Base-by-base conservation (phyloP, 2,888 invertebrate genomes). In the Hemithea aestivaria region DNA sequence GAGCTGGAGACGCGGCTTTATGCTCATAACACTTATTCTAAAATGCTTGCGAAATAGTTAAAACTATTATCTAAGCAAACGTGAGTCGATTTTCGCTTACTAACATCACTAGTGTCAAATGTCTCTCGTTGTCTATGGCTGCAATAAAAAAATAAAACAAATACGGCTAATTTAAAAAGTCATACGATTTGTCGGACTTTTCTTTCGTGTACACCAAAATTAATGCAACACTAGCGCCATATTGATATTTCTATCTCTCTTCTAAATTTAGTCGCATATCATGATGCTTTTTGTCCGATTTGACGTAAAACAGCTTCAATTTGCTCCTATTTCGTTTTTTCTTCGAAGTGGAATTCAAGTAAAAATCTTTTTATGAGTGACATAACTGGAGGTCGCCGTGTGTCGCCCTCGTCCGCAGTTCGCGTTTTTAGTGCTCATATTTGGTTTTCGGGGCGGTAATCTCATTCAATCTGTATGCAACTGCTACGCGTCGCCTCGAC, bases 401-500 rank as follows among this genome's bases (percentile, higher is more conserved):
- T 66, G 58, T 71, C 66, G 61, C 64, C 63, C 47, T 67, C 58
- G 63, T 56, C 56, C 26, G 46, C 46, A 59, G 53, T 47, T 62
- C 54, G 56, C 56, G 57, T 56, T 58, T 58, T 57, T 58, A 54
- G 63, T 68, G 58, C 58, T 62, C 61, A 66, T 68, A 68, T 67
- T 77, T 79, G 60, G 60, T 76, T 75, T 74, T 62, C 74, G 73
- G 73, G 71, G 67, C 66, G 66, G 77, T 75, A 67, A 67, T 69
- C 66, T 63, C 65, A 83, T 74, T 73, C 71, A 73, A 81, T 83
- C 85, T 87, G 85, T 78, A 87, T 87, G 85, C 85, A 84, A 85
- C 84, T 87, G 72, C 70, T 87, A 87, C 84, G 85, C 83, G 83
- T 84, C 73, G 75, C 74, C 70, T 85, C 85, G 66, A 79, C 82